Base-by-base conservation (phyloP, 1,140 invertebrate species). In the Pteromalus puparum region DNA sequence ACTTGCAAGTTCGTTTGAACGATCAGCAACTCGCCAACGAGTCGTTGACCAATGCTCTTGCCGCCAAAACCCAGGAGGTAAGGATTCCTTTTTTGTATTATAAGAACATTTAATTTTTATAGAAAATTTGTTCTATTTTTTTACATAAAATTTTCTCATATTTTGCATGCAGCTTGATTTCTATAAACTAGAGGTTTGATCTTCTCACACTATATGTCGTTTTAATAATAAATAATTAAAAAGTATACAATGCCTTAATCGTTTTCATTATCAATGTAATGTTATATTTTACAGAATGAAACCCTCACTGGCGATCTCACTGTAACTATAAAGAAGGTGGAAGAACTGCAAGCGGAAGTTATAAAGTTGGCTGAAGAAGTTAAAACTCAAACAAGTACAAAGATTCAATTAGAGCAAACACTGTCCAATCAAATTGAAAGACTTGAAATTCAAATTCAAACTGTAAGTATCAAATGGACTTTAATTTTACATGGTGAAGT, bases 1-100 rank as follows among this genome's bases (percentile, higher is more conserved):
- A 95, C 88, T 90, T 95, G 85, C 95, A 95, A 88, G 91, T 91
- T 76, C 94, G 95, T 88, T 87, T 95, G 12, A 93, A 95, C 77
- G 94, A 94, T 86, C 95, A 95, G 85, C 95, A 95, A 90, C 88
- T 92, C 84, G 92, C 92, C 15, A 93, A 92, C 82, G 92, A 92
- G 86, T 90, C 90, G 61, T 90, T 93, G 68, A 94, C 90, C 0
- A 92, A 91, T 77, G 90, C 91, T 10, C 88, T 94, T 6, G 91
- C 92, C 86, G 83, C 91, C 4, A 94, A 94, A 88, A 91, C 90
- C 87, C 91, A 92, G 87, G 94, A 94, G 91, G 94, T 94, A 90
- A 87, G 24, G 38, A 80, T 82, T 72, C 13, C 24, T 82, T 84
- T 85, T 82, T 61, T 48, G 67, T 84, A 46, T 21, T 80, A 61